A percentile compares a stretch with the other conserved stretches of the same genome.
These are phyloP conservation scores for Lepidocyrtoides sp. DNA, from an alignment of 2,888 invertebrate species.

Conservation along the genomic window DNA sequence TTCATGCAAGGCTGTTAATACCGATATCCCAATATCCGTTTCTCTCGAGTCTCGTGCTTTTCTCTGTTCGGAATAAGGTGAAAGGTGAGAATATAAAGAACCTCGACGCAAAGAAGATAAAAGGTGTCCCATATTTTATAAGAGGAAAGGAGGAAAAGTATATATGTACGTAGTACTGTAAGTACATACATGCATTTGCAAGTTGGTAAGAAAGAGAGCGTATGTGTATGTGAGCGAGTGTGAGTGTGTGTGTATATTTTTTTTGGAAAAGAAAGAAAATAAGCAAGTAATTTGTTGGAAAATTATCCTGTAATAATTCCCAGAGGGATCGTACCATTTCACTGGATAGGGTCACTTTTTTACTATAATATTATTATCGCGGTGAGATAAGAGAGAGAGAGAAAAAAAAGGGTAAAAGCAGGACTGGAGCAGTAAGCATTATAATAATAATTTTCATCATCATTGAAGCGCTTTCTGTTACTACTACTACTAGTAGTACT, in stretches of 20 bases:
- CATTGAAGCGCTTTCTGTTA: slow-evolving; percentile 23
- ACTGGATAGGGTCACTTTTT: slow-evolving; percentile 32
- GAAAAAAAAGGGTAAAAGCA: not conserved
- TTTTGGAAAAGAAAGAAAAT: slow-evolving; percentile 39
- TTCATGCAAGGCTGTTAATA: not conserved
- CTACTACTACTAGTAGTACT: not conserved
- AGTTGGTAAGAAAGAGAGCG: not conserved
- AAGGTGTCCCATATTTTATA: slow-evolving; percentile 58
- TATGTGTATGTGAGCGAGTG: slow-evolving; percentile 17
- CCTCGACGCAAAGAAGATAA: slow-evolving; percentile 42
- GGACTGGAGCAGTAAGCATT: not conserved
- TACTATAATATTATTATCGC: slow-evolving; percentile 1
- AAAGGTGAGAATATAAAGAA: slow-evolving; percentile 69
- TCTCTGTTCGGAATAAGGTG: slow-evolving; percentile 54
- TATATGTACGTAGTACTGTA: not conserved
- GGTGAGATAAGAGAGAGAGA: slow-evolving; percentile 19
- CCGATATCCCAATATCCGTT: not conserved
- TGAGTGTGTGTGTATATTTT: slow-evolving; percentile 14
- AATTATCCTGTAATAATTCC: slow-evolving; percentile 68
- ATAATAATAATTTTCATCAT: slow-evolving; percentile 25
- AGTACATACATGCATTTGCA: not conserved
- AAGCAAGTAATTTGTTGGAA: slow-evolving; percentile 64
- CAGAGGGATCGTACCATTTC: slow-evolving; percentile 55
- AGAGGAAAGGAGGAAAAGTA: not conserved
- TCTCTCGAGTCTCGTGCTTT: slow-evolving; percentile 42